Conservation (phyloP, 2,113 vertebrate species). For the Erythrocercus mccallii region DNA sequence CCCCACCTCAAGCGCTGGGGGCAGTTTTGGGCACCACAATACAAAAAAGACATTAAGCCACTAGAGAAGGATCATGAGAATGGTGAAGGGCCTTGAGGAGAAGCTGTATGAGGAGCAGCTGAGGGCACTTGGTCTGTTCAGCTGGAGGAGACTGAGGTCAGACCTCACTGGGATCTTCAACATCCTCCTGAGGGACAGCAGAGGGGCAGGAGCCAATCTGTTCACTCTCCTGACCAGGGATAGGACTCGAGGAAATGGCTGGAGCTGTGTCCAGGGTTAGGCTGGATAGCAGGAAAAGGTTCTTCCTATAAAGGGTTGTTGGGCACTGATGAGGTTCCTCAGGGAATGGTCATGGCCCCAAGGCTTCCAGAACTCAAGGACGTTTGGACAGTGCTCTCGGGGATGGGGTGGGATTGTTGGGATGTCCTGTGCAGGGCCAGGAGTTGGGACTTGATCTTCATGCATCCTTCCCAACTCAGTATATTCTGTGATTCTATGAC, state of each 20-base stretch:
- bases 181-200: neutral
- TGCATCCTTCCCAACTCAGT: neutral
- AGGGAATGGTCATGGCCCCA: neutral
- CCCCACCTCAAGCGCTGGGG: neutral
- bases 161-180: neutral
- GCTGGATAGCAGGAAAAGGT: neutral
- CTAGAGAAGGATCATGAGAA: neutral
- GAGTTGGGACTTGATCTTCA: neutral
- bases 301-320: neutral
- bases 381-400: neutral
- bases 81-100: neutral
- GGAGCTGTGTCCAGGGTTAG: neutral
- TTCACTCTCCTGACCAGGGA: neutral
- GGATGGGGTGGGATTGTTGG: neutral
- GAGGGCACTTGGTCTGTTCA: neutral
- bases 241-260: neutral
- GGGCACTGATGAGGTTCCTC: neutral
- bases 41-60: neutral
- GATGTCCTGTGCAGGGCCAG: neutral
- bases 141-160: neutral
- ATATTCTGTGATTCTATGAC: neutral
- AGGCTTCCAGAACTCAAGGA: neutral
- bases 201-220: neutral
- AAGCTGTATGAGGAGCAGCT: neutral
- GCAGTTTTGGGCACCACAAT: neutral